phyloP scores from a whole-genome alignment of 2,113 vertebrate genomes.

The Zosterops borbonicus region DNA sequence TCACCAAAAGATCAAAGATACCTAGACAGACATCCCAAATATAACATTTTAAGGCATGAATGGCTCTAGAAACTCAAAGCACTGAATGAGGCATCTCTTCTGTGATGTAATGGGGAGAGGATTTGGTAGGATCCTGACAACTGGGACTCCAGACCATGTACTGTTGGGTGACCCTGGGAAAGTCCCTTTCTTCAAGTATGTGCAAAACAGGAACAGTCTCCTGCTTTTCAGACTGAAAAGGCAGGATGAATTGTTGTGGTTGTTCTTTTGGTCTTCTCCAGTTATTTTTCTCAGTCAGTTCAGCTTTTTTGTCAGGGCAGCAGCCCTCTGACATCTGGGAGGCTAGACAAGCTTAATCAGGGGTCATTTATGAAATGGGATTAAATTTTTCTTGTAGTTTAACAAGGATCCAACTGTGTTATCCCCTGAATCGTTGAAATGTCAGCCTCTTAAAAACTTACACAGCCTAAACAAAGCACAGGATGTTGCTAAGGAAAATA shows the following conservation, averaged over 20 bases:
- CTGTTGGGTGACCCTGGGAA: not conserved
- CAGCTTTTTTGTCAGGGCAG: not conserved
- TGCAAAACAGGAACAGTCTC: not conserved
- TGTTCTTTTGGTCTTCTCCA: not conserved
- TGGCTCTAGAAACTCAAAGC: not conserved
- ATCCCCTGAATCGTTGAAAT: slow-evolving; percentile 24
- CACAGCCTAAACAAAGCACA: slow-evolving; percentile 57
- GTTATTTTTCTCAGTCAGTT: not conserved
- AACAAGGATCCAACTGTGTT: slow-evolving; percentile 30
- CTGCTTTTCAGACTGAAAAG: not conserved
- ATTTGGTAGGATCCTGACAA: not conserved
- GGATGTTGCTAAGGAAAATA: slow-evolving; percentile 65
- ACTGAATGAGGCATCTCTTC: not conserved
- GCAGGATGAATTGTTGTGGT: not conserved
- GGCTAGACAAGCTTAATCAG: slow-evolving; percentile 33
- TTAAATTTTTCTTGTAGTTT: slow-evolving; percentile 58
- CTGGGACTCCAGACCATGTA: not conserved
- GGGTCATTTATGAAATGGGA: slow-evolving; percentile 44
- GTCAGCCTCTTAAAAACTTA: slow-evolving; percentile 58
- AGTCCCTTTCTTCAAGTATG: not conserved
- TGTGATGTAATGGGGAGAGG: not conserved
- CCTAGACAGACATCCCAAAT: not conserved
- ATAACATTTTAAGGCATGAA: not conserved
- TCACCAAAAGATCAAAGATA: fast-evolving
- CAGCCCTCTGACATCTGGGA: slow-evolving; percentile 4